Evolutionary conservation across 2,888 invertebrate species (phyloP).

Genomic region (Heteropelma amictum): DNA sequence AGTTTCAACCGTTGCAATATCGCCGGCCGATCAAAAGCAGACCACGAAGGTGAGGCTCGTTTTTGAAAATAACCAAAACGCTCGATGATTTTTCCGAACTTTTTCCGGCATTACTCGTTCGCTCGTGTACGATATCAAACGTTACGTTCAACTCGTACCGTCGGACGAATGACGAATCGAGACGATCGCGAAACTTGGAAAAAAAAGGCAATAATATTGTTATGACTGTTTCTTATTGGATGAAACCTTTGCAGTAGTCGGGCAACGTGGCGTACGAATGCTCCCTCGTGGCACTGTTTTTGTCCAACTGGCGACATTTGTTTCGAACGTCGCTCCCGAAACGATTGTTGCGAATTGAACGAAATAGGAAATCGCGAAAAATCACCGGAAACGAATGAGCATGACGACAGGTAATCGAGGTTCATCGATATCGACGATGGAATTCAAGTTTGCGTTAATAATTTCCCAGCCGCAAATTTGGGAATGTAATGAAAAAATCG

Average conservation of each 20-base stretch:
- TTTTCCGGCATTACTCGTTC: neutral
- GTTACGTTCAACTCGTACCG: neutral
- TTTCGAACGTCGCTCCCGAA: slow-evolving; percentile 66
- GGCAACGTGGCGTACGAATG: slow-evolving; percentile 60
- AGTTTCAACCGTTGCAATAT: slow-evolving; percentile 22
- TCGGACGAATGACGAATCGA: slow-evolving; percentile 35
- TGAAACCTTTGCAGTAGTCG: slow-evolving; percentile 70
- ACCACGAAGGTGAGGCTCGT: slow-evolving; percentile 23
- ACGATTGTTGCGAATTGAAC: slow-evolving; percentile 45
- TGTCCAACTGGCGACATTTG: slow-evolving; percentile 60
- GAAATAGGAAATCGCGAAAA: slow-evolving; percentile 15
- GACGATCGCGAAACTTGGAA: neutral
- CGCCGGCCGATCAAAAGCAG: slow-evolving; percentile 9
- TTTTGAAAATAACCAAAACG: too few relatives aligned
- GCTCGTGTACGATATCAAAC: too few relatives aligned
- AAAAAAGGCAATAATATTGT: slow-evolving; percentile 53
- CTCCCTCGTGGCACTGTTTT: slow-evolving; percentile 57
- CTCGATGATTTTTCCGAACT: neutral
- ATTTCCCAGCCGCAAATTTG: too few relatives aligned
- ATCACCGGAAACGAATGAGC: slow-evolving; percentile 23
- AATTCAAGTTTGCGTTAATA: neutral
- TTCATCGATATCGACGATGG: neutral
- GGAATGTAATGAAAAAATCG: neutral
- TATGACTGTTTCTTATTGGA: slow-evolving; percentile 67
- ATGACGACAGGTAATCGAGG: slow-evolving; percentile 46